Conservation (phyloP, 2,888 invertebrate species). For the Caenorhabditis wallacei region DNA sequence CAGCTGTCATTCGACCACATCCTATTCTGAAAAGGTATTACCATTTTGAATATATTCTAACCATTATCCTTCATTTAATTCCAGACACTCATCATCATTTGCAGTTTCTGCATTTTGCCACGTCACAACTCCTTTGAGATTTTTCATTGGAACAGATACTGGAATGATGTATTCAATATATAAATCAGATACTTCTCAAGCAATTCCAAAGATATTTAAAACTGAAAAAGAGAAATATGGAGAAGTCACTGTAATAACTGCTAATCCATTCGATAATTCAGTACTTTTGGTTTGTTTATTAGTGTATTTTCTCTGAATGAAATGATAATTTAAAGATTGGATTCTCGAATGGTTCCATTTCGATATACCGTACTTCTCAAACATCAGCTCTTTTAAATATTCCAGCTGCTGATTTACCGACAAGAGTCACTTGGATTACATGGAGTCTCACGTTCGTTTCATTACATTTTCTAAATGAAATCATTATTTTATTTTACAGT, state of each 20-base stretch:
- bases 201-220: constrained; percentile 59
- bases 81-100: constrained; percentile 48
- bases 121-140: constrained; percentile 38
- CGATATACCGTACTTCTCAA: constrained; percentile 55
- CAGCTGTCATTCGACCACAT: constrained; percentile 60
- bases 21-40: constrained; percentile 48
- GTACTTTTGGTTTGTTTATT: constrained; percentile 33
- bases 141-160: constrained; percentile 63
- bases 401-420: constrained; percentile 31
- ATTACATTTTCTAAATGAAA: not conserved
- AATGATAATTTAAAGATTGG: constrained; percentile 26
- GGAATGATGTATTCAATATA: constrained; percentile 59
- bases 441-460: constrained; percentile 53
- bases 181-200: constrained; percentile 56
- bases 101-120: constrained; percentile 54
- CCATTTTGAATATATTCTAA: not conserved
- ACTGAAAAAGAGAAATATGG: constrained; percentile 63
- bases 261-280: constrained; percentile 39
- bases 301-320: not conserved
- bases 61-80: not conserved
- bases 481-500: constrained; percentile 21
- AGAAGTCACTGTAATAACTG: constrained; percentile 52
- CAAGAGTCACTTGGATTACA: constrained; percentile 42
- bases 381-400: constrained; percentile 51
- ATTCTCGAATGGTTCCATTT: constrained; percentile 50